Evolutionary conservation across 2,797 vertebrate genomes (phyloP), one percentile per base, ranked within the genome.

Genomic region (Jordanella pulchra): DNA sequence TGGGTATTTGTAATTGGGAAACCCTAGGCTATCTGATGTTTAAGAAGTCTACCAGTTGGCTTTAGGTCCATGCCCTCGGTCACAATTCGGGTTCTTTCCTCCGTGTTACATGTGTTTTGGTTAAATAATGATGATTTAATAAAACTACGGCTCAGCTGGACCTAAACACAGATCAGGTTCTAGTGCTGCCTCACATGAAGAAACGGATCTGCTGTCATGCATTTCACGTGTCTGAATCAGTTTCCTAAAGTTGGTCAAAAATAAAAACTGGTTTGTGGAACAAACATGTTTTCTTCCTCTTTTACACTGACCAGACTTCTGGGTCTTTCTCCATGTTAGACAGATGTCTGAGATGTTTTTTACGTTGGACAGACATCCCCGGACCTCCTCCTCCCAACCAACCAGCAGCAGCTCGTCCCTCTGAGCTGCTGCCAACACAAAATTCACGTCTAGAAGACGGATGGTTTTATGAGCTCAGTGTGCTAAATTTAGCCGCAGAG

Each of bases 401-500:
- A 11, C 25, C 42, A 23, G 64, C 64, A 14, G 64, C 64, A 48
- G 64, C 44, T 47, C 44, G 42, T 21, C 27, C 44, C 64, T 65
- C 44, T 30, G 25, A 30, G 42, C 44, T 30, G 64, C 42, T 65
- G 64, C 64, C 64, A 30, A 47, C 64, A 65, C 42, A 2, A 48
- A 5, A 65, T 65, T 30, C 21, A 45, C 6, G 64, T 65, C 44
- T 28, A 12, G 17, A 30, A 48, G 64, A 48, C 42, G 44, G 64
- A 65, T 47, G 64, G 32, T 48, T 48, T 44, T 28, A 25, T 21
- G 63, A 48, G 44, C 44, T 65, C 64, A 21, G 64, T 39, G 39
- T 28, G 44, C 27, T 65, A 65, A 65, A 12, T 65, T 65, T 65
- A 65, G 42, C 64, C 21, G 63, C 63, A 47, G 63, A 65, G 64